phyloP scores from a whole-genome alignment of 2,113 vertebrate species.

The Cyanoliseus patagonus region DNA sequence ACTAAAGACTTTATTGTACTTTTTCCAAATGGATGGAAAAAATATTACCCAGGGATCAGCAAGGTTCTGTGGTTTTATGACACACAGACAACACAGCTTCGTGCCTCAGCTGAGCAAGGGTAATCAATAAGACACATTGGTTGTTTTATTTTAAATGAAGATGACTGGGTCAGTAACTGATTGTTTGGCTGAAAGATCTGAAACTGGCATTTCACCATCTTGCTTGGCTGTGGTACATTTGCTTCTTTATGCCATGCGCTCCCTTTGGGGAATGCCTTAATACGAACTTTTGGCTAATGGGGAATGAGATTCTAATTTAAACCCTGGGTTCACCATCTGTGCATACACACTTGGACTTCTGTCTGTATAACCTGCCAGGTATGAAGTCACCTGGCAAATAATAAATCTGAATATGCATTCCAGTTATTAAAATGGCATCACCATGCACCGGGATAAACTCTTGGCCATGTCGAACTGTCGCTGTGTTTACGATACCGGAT shows the following conservation, averaged over 20 bases:
- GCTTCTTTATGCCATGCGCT: conserved; percentile 20
- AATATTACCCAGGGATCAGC: neutral
- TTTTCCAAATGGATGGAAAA: conserved; percentile 10
- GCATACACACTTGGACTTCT: conserved; percentile 32
- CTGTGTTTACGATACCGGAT: neutral
- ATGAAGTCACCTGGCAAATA: conserved; percentile 54
- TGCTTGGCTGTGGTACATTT: conserved; percentile 37
- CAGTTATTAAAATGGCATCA: conserved; percentile 37
- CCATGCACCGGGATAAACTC: neutral
- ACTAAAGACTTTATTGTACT: neutral
- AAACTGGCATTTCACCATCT: conserved; percentile 53
- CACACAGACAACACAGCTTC: neutral
- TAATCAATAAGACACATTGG: conserved; percentile 26
- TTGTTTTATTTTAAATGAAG: conserved; percentile 37
- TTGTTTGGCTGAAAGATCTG: conserved; percentile 19
- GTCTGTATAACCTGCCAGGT: conserved; percentile 45
- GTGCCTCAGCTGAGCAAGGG: conserved; percentile 20
- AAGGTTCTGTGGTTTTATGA: neutral
- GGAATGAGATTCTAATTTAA: conserved; percentile 55
- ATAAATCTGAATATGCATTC: neutral
- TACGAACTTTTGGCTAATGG: conserved; percentile 18
- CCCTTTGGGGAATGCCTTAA: conserved; percentile 49
- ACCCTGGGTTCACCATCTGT: conserved; percentile 46
- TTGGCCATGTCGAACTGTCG: conserved; percentile 12
- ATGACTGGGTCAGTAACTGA: conserved; percentile 46